Conservation (phyloP, 2,113 vertebrate species). For the Heloderma charlesbogerti region DNA sequence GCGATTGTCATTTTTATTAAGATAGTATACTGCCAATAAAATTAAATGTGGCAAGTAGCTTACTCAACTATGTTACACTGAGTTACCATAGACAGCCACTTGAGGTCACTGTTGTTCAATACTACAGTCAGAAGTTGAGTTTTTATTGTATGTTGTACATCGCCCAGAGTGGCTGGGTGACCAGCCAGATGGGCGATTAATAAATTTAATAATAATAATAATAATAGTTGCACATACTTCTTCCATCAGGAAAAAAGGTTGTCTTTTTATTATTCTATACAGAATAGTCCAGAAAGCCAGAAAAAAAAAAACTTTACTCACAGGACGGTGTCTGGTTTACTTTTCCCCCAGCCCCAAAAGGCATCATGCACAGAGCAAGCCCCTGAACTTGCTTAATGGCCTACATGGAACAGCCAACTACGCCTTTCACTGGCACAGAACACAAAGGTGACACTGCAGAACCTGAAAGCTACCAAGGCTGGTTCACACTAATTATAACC, state of each 20-base stretch:
- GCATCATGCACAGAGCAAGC: background rate
- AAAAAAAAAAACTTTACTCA: background rate
- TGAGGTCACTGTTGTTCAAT: constrained; percentile 61
- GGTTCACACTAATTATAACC: no score
- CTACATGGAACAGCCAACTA: background rate
- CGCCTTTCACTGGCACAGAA: background rate
- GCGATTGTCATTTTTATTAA: background rate
- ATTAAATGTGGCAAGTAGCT: fast-evolving
- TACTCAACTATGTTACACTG: background rate
- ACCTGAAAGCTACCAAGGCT: background rate
- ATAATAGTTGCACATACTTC: no score
- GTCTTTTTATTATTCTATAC: background rate
- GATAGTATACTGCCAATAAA: background rate
- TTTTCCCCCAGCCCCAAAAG: no score
- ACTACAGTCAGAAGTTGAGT: background rate
- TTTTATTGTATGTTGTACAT: no score
- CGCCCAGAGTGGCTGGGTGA: no score
- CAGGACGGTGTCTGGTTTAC: background rate
- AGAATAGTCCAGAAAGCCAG: background rate
- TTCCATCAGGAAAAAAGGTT: background rate
- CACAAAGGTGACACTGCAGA: background rate
- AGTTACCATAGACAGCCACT: constrained; percentile 44
- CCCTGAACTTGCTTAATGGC: background rate
- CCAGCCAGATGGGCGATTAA: no score
- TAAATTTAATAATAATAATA: no score